Evolutionary conservation across 2,113 vertebrate species (phyloP), one percentile per base, ranked within the genome.

Genomic region (Protomyctophum bolini): DNA sequence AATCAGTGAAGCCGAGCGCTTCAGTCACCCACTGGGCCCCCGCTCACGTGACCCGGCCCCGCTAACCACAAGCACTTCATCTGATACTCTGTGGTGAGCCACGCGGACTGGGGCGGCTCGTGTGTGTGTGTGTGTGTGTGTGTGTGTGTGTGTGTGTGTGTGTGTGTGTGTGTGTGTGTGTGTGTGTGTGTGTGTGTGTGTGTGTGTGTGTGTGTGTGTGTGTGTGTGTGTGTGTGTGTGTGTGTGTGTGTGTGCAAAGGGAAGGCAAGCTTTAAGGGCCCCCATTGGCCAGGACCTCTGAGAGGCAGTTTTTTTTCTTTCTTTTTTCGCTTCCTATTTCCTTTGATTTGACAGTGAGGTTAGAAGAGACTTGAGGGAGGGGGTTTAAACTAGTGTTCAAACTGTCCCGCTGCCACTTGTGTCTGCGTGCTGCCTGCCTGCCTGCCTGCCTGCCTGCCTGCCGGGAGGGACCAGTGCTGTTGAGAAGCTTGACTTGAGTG

Each of bases 31-130:
- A 10, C 83, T 79, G 79, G 79, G 66, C 67, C 70, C 46, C 21
- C 2, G 50, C 68, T 92, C 92, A 94, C 90, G 83, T 92, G 92
- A 90, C 84, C 73, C 58, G 51, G 76, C 68, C 72, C 81, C 79
- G 83, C 86, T 89, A 88, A 92, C 93, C 93, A 90, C 93, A 91
- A 90, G 90, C 90, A 91, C 92, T 94, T 92, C 91, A 92, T 90
- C 77, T 83, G 86, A 92, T 89, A 91, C 91, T 90, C 72, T 83
- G 90, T 81, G 89, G 81, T 88, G 87, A 88, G 87, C 89, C 83
- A 68, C 60, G 80, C 75, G 50, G 80, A 84, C 33, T 41, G 83
- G 82, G 83, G 85, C 21, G 21, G 21, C 21, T 21, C 21, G 21
- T 52, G 50, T 7, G 50, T 8, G 50, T 7, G 50, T 10, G 50